phyloP scores from a whole-genome alignment of 2,797 vertebrate genomes.

The Thunnus albacares region DNA sequence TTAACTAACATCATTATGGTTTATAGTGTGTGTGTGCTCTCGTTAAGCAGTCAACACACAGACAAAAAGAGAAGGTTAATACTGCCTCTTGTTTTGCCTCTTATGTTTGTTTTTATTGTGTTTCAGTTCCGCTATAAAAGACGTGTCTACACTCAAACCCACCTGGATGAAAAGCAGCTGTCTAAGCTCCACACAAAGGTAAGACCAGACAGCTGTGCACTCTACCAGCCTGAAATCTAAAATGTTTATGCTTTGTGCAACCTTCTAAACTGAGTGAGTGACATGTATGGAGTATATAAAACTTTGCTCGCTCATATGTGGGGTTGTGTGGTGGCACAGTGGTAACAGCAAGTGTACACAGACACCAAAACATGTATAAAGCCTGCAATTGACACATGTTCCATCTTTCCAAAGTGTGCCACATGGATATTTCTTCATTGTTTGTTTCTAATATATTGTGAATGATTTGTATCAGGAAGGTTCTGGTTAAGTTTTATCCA shows the following conservation, averaged over 20 bases:
- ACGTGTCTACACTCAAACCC: constrained; percentile 93
- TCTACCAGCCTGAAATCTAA: not conserved
- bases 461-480: constrained; percentile 7
- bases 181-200: constrained; percentile 98
- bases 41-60: constrained; percentile 2
- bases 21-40: not conserved
- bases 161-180: constrained; percentile 97
- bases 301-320: not conserved
- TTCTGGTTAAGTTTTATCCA: constrained; percentile 13
- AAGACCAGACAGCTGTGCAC: constrained; percentile 58
- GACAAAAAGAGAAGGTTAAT: not conserved
- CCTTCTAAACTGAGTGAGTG: constrained; percentile 8
- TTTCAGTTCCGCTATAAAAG: constrained; percentile 97
- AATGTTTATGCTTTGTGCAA: constrained; percentile 17
- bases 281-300: not conserved
- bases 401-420: too few species aligned
- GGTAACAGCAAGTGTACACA: too few species aligned
- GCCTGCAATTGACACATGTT: too few species aligned
- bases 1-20: not conserved
- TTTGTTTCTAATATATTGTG: constrained; percentile 1
- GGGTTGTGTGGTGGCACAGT: too few species aligned
- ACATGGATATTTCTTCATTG: not conserved
- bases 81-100: not conserved
- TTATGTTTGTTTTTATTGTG: constrained; percentile 50
- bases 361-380: too few species aligned